Conservation (phyloP, 2,797 vertebrate genomes). For the Micromesistius poutassou region DNA sequence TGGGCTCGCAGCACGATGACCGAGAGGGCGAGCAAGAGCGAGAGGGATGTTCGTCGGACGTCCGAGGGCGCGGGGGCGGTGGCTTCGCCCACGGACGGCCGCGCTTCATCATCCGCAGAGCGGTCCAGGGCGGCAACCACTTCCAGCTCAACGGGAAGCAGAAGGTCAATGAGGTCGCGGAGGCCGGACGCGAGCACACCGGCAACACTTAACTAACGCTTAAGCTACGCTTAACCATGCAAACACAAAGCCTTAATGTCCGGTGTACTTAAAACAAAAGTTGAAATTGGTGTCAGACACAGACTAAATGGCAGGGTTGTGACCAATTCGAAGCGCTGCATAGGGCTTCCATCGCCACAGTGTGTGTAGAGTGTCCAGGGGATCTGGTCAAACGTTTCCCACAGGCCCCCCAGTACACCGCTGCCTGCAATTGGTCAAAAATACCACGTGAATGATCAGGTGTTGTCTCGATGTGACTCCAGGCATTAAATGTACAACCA, state of each 20-base stretch:
- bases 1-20: conserved; percentile 82
- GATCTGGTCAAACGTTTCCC: background rate
- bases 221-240: background rate
- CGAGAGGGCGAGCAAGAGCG: conserved; percentile 80
- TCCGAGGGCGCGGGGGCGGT: conserved; percentile 64
- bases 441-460: background rate
- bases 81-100: conserved; percentile 78
- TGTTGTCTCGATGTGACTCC: too few relatives aligned
- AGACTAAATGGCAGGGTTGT: background rate
- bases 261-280: background rate
- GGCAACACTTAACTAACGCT: background rate
- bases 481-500: background rate
- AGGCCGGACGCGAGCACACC: conserved; percentile 60
- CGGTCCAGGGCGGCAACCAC: conserved; percentile 45
- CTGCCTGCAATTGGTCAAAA: background rate
- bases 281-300: background rate
- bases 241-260: background rate
- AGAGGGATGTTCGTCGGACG: conserved; percentile 73
- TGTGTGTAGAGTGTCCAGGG: background rate
- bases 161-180: conserved; percentile 77
- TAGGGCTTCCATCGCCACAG: too few relatives aligned
- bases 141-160: conserved; percentile 85
- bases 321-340: background rate
- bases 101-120: conserved; percentile 90
- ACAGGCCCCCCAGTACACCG: background rate